Base-by-base conservation (phyloP, 2,797 vertebrate genomes). In the Tragopan temminckii region DNA sequence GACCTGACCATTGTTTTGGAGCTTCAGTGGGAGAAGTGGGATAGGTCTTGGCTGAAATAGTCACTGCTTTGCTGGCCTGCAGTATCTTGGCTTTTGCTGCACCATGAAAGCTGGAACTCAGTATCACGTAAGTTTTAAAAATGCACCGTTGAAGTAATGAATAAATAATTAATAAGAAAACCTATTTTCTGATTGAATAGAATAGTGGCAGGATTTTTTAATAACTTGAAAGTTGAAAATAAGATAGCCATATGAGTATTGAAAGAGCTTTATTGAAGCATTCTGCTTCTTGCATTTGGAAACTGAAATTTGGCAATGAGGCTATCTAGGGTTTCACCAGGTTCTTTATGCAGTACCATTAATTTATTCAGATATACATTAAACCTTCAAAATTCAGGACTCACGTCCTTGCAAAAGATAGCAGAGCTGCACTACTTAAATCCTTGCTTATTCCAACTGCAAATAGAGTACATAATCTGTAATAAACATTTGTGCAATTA, bases 181-280 rank as follows among this genome's bases (percentile, higher is more conserved):
- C 6, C 24, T 74, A 43, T 59, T 66, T 80, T 88, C 36, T 77
- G 43, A 63, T 74, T 87, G 40, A 80, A 21, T 67, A 45, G 33
- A 57, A 4, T 16, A 62, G 21, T 23, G 27, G 23, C 7, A 75
- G 16, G 20, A 71, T 35, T 95, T 58, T 13, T 57, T 53, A 20
- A 52, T 38, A 89, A 82, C 64, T 48, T 63, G 29, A 15, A 71
- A 64, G 25, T 7, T 11, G 27, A 38, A 80, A 20, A 16, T 18
- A 42, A 31, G 27, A 4, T 6, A 88, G 31, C 40, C 17, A 29
- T 10, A 13, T 0, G 1, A 40, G 9, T 33, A 8, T 59, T 64
- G 68, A 80, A 68, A 84, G 58, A 42, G 4, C 14, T 70, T 76
- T 77, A 35, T 31, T 52, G 25, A 80, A 88, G 69, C 40, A 5